Conservation (phyloP, 2,113 vertebrate genomes). For the Onychorhynchus coronatus region DNA sequence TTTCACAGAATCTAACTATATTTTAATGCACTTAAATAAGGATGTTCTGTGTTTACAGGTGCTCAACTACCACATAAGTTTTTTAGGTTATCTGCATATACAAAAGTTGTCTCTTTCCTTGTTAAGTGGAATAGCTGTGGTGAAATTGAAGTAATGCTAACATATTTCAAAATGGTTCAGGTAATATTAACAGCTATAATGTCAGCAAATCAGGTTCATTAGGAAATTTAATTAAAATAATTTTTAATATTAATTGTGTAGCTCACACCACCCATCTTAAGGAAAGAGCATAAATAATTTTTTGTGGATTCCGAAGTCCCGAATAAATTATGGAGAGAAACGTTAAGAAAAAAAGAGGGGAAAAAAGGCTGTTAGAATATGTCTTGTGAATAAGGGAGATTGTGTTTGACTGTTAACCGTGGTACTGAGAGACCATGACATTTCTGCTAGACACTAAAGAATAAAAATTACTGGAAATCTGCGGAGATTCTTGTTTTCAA, state of each 20-base stretch:
- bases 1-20: background rate
- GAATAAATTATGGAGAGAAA: background rate
- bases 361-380: background rate
- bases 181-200: background rate
- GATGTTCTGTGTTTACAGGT: background rate
- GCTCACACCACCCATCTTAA: background rate
- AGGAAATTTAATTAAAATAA: background rate
- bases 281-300: background rate
- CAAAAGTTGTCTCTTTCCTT: background rate
- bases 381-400: background rate
- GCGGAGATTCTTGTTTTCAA: background rate
- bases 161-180: background rate
- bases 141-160: background rate
- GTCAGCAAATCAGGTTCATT: background rate
- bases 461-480: background rate
- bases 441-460: background rate
- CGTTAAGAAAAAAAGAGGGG: background rate
- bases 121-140: background rate
- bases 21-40: background rate
- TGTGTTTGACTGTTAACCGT: background rate
- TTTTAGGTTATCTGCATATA: background rate
- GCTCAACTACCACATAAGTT: background rate
- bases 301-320: background rate
- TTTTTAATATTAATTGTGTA: background rate
- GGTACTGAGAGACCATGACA: background rate